Evolutionary conservation across 2,113 vertebrate genomes (phyloP), one percentile per base, ranked within the genome.

Genomic region (Eptesicus fuscus): DNA sequence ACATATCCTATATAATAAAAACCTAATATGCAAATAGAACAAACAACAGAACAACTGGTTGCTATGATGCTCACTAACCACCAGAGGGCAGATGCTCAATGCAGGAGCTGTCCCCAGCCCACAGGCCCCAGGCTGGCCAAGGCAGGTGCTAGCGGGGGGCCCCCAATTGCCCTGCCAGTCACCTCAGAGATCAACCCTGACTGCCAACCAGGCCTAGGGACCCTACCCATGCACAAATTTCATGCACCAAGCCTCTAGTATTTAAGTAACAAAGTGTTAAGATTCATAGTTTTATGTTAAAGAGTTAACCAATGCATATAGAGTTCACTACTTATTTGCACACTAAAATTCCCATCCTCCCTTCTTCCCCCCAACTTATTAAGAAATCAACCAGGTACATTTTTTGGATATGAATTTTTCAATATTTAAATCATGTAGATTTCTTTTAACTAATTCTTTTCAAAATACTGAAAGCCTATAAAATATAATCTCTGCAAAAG

Each of bases 331-430:
- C 78, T 88, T 76, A 90, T 92, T 85, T 91, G 82, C 82, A 85
- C 53, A 49, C 71, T 37, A 37, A 37, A 37, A 37, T 37, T 37
- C 37, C 37, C 37, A 37, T 86, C 96, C 96, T 96, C 11, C 91
- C 96, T 74, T 90, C 89, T 93, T 67, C 67, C 96, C 91, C 92
- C 95, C 71, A 96, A 37, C 90, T 97, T 95, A 97, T 97, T 94
- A 97, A 97, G 49, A 97, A 92, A 97, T 97, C 95, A 97, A 70
- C 97, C 95, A 96, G 98, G 96, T 98, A 97, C 95, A 97, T 98
- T 96, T 96, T 96, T 93, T 93, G 78, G 73, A 86, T 91, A 98
- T 98, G 87, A 86, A 90, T 90, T 97, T 96, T 95, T 97, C 96
- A 79, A 90, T 96, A 93, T 94, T 97, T 94, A 92, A 95, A 89